Evolutionary conservation across 2,113 vertebrate species (phyloP), one percentile per base, ranked within the genome.

Genomic region (Diadophis punctatus): DNA sequence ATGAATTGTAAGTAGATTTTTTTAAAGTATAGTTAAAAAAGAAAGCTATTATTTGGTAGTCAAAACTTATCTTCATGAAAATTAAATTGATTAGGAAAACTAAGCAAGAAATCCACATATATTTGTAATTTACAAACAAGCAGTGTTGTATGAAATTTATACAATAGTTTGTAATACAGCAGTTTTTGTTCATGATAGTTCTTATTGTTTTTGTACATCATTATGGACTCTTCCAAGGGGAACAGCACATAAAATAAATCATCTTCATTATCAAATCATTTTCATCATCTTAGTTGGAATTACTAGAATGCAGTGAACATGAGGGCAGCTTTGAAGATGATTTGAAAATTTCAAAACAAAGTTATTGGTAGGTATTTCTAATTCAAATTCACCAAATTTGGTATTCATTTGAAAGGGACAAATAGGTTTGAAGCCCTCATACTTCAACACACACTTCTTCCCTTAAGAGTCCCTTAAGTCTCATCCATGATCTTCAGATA

Each of bases 81-180:
- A 74, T 92, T 92, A 92, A 88, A 92, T 43, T 74, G 48, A 58
- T 11, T 51, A 91, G 43, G 46, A 87, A 91, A 91, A 27, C 20
- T 30, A 68, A 87, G 48, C 23, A 58, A 87, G 87, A 86, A 87
- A 12, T 92, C 34, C 53, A 8, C 56, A 68, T 52, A 34, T 92
- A 53, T 87, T 51, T 87, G 51, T 51, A 53, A 55, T 49, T 84
- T 43, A 87, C 55, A 63, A 39, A 87, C 85, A 7, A 60, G 46
- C 84, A 87, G 56, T n/a, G 12, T 16, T 68, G 12, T 18, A 68
- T 68, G 11, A 68, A 68, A n/a, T 63, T n/a, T 30, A 63, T 63
- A 63, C 11, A 63, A 30, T 63, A 30, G 60, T 3, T 63, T 63
- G 27, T 63, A n/a, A n/a, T 63, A 63, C 11, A 63, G 11, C 11